Evolutionary conservation across 1,140 invertebrate genomes (phyloP), one percentile per base, ranked within the genome.

Genomic region (Pinna nobilis): DNA sequence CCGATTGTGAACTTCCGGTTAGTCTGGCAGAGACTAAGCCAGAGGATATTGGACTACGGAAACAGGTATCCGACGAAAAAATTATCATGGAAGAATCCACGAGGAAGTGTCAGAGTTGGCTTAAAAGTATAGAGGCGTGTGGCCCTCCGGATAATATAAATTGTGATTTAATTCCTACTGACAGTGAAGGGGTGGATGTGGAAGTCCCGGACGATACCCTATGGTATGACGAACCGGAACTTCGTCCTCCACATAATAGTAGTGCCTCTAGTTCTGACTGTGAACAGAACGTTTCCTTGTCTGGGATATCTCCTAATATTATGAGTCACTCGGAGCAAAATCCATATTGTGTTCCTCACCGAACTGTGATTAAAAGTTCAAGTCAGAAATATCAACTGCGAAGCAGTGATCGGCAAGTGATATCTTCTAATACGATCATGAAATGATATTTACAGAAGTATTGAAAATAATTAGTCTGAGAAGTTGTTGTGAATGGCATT

Each of bases 161-260:
- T 39, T n/a, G 28, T 44, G 25, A 30, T 25, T 41, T 20, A n/a
- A 59, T 44, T 57, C 33, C 61, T 13, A 51, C 65, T 37, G 60
- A 70, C 55, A 70, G 41, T 35, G 75, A 82, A 50, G 81, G 68
- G 11, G 83, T 85, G 35, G 84, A 84, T 39, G 72, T 87, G 41
- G 85, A 86, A 50, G 77, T 87, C 39, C 85, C 85, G 35, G 85
- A 86, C 33, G 84, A 87, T 61, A 84, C 81, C n/a, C 57, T 70
- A 7, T 80, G 77, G 67, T 79, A 81, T 57, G 75, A 79, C 7
- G 68, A 65, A 11, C 64, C 72, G 13, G 64, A 72, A 25, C 37
- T 76, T 20, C 39, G 63, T 66, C 76, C 60, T 3, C 51, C 63
- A 2, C 59, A 64, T 23, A 70, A 72, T 61, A 66, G 63, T 33